phyloP scores from a whole-genome alignment of 2,888 invertebrate genomes.

The Stenchaetothrips biformis region DNA sequence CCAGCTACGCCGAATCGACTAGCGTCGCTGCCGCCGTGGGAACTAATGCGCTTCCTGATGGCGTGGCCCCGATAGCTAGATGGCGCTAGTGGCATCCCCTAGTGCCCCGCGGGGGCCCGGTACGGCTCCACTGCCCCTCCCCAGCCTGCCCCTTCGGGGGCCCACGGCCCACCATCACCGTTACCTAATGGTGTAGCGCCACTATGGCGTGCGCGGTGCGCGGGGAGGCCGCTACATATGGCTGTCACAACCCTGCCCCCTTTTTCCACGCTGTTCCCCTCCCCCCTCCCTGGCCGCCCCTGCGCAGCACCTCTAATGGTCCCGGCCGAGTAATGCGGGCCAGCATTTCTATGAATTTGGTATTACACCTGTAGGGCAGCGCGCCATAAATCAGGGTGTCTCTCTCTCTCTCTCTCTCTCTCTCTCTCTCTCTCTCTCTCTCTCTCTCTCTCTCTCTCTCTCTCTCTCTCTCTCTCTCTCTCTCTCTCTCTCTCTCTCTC shows the following conservation, averaged over 20 bases:
- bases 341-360: slow-evolving; percentile 3
- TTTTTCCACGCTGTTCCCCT: background rate
- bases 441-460: too few relatives aligned
- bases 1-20: background rate
- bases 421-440: too few relatives aligned
- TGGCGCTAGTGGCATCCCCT: background rate
- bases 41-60: background rate
- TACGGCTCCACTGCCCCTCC: background rate
- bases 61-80: background rate
- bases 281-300: background rate
- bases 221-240: background rate
- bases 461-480: too few relatives aligned
- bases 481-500: too few relatives aligned
- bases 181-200: background rate
- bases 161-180: background rate
- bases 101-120: background rate
- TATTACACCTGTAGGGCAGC: slow-evolving; percentile 7
- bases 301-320: background rate
- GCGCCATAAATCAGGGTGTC: slow-evolving; percentile 4
- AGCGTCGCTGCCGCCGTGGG: background rate
- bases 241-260: background rate
- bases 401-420: too few relatives aligned
- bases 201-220: background rate
- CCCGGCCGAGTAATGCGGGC: background rate
- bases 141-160: background rate